These are phyloP conservation scores for Lepilemur septentrionalis DNA, from an alignment of 2,797 vertebrate genomes.

Conservation along the genomic window DNA sequence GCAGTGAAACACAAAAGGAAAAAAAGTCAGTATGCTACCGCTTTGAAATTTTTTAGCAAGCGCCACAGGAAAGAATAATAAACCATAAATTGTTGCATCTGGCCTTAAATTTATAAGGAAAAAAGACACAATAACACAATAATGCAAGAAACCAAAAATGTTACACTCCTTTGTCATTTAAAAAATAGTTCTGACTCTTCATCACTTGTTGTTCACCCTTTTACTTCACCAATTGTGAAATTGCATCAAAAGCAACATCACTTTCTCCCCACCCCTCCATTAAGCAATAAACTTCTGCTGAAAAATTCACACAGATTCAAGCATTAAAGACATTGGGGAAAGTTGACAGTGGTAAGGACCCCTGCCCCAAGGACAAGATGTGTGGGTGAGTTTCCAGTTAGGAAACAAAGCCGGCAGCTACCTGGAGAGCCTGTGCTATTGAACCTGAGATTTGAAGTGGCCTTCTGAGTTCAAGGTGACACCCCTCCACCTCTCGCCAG, in stretches of 20 bases:
- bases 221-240: slow-evolving; percentile 43
- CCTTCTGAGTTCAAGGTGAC: slow-evolving; percentile 14
- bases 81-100: slow-evolving; percentile 61
- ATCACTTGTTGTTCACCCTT: slow-evolving; percentile 33
- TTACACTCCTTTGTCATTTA: slow-evolving; percentile 57
- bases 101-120: slow-evolving; percentile 73
- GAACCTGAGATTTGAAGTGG: background rate
- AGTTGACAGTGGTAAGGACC: background rate
- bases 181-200: background rate
- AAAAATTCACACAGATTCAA: background rate
- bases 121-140: background rate
- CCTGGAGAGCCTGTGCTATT: background rate
- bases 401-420: background rate
- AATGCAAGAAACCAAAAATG: slow-evolving; percentile 50
- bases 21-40: slow-evolving; percentile 49
- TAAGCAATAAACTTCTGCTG: background rate
- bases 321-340: background rate
- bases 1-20: slow-evolving; percentile 65
- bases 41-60: slow-evolving; percentile 72
- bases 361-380: background rate
- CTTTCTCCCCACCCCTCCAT: background rate
- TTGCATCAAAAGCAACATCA: slow-evolving; percentile 25
- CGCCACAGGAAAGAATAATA: slow-evolving; percentile 68
- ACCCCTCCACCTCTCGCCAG: background rate
- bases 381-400: background rate